Conservation (phyloP, 2,113 vertebrate species). For the Narcine bancroftii region DNA sequence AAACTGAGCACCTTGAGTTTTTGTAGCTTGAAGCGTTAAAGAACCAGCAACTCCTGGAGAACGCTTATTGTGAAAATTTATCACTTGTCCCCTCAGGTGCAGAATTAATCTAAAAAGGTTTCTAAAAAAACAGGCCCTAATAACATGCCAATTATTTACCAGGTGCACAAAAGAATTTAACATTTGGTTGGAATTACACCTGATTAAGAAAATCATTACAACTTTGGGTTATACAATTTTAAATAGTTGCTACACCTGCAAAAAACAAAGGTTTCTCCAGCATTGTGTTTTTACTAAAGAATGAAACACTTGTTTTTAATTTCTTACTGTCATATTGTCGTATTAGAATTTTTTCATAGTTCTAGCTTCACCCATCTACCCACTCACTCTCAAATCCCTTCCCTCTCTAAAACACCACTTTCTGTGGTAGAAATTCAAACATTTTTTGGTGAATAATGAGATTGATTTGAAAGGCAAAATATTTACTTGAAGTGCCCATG, state of each 20-base stretch:
- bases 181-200: neutral
- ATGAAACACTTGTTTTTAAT: neutral
- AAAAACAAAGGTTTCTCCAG: no score
- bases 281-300: no score
- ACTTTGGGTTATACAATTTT: neutral
- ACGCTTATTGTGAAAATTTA: neutral
- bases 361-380: neutral
- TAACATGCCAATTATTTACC: neutral
- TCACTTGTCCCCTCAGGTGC: constrained; percentile 6
- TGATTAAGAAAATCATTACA: neutral
- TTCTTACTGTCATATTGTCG: neutral
- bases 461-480: no score
- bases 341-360: neutral
- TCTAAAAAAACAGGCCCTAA: neutral
- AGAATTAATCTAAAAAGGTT: neutral
- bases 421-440: neutral
- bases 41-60: neutral
- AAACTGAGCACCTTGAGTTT: neutral
- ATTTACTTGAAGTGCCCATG: no score
- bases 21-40: neutral
- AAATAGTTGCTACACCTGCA: neutral
- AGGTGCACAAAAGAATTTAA: constrained; percentile 27
- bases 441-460: no score
- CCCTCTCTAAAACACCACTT: neutral
- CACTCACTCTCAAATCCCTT: neutral